These are phyloP conservation scores for Toxostoma redivivum DNA, from an alignment of 2,113 vertebrate species.

Conservation along the genomic window DNA sequence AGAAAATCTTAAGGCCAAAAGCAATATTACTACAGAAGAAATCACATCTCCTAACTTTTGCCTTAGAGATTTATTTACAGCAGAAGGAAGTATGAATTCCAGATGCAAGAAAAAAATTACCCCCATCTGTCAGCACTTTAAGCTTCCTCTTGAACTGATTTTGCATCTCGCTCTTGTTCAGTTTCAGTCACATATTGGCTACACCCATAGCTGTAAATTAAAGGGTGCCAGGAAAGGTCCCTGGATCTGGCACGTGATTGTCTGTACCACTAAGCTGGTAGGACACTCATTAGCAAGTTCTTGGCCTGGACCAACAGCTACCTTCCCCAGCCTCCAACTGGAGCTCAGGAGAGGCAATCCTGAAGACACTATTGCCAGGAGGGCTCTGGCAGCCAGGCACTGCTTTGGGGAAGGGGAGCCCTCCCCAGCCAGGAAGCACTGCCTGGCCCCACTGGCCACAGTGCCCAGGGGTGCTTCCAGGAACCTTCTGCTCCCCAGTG, in stretches of 20 bases:
- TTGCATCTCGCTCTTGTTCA: neutral
- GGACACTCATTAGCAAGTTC: neutral
- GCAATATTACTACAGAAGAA: neutral
- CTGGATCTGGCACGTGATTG: neutral
- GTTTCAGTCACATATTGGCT: neutral
- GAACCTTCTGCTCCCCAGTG: fast-evolving
- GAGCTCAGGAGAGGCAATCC: fast-evolving
- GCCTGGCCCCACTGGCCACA: neutral
- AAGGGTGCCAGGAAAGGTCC: neutral
- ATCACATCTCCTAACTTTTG: neutral
- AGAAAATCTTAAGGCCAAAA: neutral
- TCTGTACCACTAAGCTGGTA: fast-evolving
- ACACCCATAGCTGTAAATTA: neutral
- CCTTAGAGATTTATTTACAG: constrained; percentile 25
- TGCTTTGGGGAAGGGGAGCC: neutral
- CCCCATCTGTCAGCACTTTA: constrained; percentile 21
- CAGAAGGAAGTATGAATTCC: constrained; percentile 20
- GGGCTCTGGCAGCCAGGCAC: neutral
- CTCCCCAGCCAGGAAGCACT: neutral
- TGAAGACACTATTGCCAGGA: neutral
- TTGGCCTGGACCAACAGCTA: neutral
- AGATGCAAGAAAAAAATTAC: constrained; percentile 23
- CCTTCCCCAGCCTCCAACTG: neutral
- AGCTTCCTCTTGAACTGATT: constrained; percentile 32
- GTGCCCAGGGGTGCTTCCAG: neutral